Conservation (phyloP, 92 coral and sea anemone species). For the Chrysogorgia sp. region DNA sequence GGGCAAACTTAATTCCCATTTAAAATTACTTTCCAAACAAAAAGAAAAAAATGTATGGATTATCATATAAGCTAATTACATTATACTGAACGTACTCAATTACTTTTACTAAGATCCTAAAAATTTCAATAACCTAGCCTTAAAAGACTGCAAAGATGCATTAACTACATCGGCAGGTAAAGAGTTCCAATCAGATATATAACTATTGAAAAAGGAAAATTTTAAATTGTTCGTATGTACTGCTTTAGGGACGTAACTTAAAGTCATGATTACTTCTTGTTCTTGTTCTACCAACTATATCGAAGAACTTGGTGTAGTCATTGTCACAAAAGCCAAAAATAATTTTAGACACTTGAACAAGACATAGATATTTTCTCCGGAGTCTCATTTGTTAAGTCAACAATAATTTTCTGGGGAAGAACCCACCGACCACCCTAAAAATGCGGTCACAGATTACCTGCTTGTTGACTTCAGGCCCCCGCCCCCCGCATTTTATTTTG, state of each 20-base stretch:
- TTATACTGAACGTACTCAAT: too few relatives aligned
- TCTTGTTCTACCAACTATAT: constrained; percentile 17
- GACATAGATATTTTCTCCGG: constrained; percentile 54
- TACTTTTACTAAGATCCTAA: background rate
- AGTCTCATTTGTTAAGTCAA: too few relatives aligned
- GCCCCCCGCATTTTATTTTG: too few relatives aligned
- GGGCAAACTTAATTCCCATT: constrained; percentile 32
- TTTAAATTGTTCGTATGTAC: constrained; percentile 45
- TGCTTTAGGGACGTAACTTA: constrained; percentile 44
- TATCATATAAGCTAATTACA: too few relatives aligned
- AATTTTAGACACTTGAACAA: constrained; percentile 42
- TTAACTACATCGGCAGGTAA: too few relatives aligned
- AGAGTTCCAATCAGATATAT: too few relatives aligned
- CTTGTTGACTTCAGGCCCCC: too few relatives aligned
- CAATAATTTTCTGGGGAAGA: too few relatives aligned
- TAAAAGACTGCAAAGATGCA: constrained; percentile 19
- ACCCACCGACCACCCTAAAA: too few relatives aligned
- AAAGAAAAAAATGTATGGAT: background rate
- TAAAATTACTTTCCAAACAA: background rate
- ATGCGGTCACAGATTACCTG: too few relatives aligned
- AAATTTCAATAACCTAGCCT: background rate
- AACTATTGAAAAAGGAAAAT: constrained; percentile 44
- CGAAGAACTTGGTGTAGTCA: constrained; percentile 34
- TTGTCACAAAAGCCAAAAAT: constrained; percentile 37
- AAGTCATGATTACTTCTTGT: constrained; percentile 50